Conservation (phyloP, 1,140 invertebrate genomes). For the Antheraea mylitta region DNA sequence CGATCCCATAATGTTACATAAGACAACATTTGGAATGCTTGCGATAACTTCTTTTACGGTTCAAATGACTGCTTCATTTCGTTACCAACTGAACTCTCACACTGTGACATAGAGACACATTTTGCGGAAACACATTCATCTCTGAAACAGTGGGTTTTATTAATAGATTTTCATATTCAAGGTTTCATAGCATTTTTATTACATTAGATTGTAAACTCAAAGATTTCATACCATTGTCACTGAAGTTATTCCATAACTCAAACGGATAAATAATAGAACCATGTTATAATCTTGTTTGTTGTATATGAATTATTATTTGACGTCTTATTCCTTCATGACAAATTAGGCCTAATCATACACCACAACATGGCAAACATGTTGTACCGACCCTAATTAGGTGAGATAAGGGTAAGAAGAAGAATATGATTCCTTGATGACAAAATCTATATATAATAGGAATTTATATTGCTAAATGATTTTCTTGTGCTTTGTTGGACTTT, state of each 20-base stretch:
- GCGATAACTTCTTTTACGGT: constrained; percentile 14
- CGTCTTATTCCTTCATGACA: too few species aligned
- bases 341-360: too few species aligned
- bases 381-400: too few species aligned
- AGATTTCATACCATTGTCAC: too few species aligned
- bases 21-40: constrained; percentile 16
- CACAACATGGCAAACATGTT: too few species aligned
- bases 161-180: neutral
- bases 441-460: too few species aligned
- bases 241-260: neutral
- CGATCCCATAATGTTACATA: constrained; percentile 36
- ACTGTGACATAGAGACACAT: neutral
- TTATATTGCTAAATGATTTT: too few species aligned
- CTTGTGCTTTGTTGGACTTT: too few species aligned
- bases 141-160: neutral
- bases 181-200: neutral
- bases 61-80: constrained; percentile 18
- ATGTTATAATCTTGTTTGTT: neutral
- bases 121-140: neutral
- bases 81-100: constrained; percentile 11
- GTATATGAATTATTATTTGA: neutral
- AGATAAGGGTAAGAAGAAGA: too few species aligned
- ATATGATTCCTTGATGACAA: too few species aligned
- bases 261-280: neutral
- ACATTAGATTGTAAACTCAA: too few species aligned